Conservation (phyloP, 2,113 vertebrate species). For the Muntiacus reevesi region DNA sequence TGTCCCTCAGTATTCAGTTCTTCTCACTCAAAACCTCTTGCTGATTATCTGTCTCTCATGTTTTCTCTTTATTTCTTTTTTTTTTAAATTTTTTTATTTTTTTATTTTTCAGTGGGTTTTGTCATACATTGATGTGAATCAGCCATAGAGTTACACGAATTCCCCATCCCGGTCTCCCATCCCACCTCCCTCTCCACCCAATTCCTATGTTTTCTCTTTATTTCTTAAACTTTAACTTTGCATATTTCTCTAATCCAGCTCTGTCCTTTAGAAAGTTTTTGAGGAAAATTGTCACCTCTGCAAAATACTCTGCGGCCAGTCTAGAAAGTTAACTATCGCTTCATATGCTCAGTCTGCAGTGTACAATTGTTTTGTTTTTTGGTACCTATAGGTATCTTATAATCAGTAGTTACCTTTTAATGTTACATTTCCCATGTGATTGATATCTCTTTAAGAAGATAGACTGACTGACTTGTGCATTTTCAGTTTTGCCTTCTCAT, state of each 20-base stretch:
- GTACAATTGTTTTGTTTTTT: neutral
- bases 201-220: neutral
- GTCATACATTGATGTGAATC: too few relatives aligned
- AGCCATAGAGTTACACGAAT: too few relatives aligned
- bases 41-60: neutral
- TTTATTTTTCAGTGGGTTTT: too few relatives aligned
- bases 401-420: neutral
- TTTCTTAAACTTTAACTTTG: neutral
- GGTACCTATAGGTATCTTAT: neutral
- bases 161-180: too few relatives aligned
- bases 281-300: neutral
- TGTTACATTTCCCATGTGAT: neutral
- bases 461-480: neutral
- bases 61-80: slow-evolving; percentile 5
- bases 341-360: neutral
- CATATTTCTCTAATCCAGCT: neutral
- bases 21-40: neutral
- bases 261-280: neutral
- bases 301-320: neutral
- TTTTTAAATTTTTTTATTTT: too few relatives aligned
- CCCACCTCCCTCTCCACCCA: too few relatives aligned
- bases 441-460: neutral
- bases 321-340: neutral
- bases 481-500: slow-evolving; percentile 9
- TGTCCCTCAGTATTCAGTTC: neutral